A percentile compares a stretch with the other conserved stretches of the same genome.
phyloP scores from a whole-genome alignment of 2,113 vertebrate species.

The Aldabrachelys gigantea region DNA sequence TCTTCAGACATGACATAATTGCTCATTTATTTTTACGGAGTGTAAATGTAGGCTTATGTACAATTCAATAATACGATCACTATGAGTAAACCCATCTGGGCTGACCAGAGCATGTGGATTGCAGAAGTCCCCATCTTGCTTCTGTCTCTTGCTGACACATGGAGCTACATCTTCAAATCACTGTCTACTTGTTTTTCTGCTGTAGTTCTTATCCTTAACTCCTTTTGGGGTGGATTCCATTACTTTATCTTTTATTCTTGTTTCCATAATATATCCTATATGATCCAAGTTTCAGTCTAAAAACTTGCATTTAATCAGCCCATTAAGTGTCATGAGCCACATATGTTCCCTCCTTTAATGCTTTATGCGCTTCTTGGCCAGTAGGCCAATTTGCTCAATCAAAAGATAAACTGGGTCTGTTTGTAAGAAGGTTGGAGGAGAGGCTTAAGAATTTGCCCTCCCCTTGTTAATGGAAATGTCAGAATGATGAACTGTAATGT shows the following conservation, averaged over 20 bases:
- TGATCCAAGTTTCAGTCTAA: background rate
- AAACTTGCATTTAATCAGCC: background rate
- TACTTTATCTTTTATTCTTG: background rate
- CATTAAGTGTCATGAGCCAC: background rate
- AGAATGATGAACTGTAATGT: background rate
- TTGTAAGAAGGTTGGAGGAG: fast-evolving
- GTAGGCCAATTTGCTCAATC: background rate
- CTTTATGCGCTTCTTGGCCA: background rate
- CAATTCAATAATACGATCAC: background rate
- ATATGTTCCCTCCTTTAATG: background rate
- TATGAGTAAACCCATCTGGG: background rate
- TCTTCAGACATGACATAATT: background rate
- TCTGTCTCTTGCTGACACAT: background rate
- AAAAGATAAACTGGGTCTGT: background rate
- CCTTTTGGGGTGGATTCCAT: background rate
- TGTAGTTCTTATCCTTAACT: background rate
- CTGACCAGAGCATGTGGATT: background rate
- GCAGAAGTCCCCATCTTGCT: background rate
- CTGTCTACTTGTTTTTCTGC: background rate
- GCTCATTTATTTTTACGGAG: background rate
- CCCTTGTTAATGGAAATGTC: background rate
- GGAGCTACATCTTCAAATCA: background rate
- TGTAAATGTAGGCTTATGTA: background rate
- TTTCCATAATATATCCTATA: background rate
- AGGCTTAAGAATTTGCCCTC: background rate